These are phyloP conservation scores for Chouioia cunea DNA, from an alignment of 2,888 invertebrate species.

Conservation along the genomic window DNA sequence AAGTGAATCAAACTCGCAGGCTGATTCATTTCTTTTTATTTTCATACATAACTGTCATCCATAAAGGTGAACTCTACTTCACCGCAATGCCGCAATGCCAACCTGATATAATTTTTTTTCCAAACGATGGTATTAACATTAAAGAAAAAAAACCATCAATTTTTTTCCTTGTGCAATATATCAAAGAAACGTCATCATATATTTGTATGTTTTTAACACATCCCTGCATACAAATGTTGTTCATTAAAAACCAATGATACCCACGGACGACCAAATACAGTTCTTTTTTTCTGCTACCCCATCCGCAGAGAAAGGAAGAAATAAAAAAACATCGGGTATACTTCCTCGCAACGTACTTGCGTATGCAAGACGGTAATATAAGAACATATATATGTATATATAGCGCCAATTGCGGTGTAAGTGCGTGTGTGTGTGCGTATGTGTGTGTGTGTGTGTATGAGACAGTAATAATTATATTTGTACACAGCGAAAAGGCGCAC, in stretches of 20 bases:
- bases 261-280: constrained; percentile 7
- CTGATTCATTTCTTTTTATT: too few species aligned
- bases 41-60: too few species aligned
- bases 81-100: too few species aligned
- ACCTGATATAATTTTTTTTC: too few species aligned
- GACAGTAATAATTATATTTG: constrained; percentile 44
- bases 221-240: not conserved
- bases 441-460: constrained; percentile 7
- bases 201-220: too few species aligned
- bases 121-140: too few species aligned
- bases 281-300: not conserved
- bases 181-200: too few species aligned
- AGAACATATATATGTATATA: constrained; percentile 12
- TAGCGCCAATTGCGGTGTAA: not conserved
- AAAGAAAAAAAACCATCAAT: too few species aligned
- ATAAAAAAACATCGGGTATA: too few species aligned
- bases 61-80: too few species aligned
- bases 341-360: constrained; percentile 3
- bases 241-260: constrained; percentile 24
- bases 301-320: not conserved
- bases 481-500: constrained; percentile 39
- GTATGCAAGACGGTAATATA: not conserved
- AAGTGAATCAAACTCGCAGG: too few species aligned
- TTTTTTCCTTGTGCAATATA: too few species aligned
- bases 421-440: not conserved